Conservation (phyloP, 1,140 invertebrate species). For the Calosoma granatense region DNA sequence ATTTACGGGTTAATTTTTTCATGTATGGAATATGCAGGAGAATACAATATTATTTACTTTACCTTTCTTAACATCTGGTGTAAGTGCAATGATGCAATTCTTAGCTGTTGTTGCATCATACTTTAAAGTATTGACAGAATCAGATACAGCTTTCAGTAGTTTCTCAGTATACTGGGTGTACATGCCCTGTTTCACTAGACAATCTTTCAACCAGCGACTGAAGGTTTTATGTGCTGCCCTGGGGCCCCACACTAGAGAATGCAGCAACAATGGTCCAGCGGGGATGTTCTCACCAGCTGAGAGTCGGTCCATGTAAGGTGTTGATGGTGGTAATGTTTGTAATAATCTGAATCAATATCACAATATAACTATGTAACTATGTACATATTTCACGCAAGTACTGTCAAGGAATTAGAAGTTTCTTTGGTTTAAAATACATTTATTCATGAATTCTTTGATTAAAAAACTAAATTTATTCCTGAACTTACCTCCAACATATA, state of each 20-base stretch:
- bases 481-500: slow-evolving; percentile 67
- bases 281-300: slow-evolving; percentile 48
- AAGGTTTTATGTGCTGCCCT: slow-evolving; percentile 61
- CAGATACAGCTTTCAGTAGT: slow-evolving; percentile 58
- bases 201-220: slow-evolving; percentile 65
- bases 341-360: slow-evolving; percentile 55
- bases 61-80: slow-evolving; percentile 37
- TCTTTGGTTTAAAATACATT: neutral
- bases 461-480: slow-evolving; percentile 4
- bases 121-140: slow-evolving; percentile 50
- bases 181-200: slow-evolving; percentile 81
- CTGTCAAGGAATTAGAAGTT: too few species aligned
- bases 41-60: slow-evolving; percentile 3
- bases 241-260: slow-evolving; percentile 64
- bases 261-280: slow-evolving; percentile 48
- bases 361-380: slow-evolving; percentile 32
- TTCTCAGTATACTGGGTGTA: slow-evolving; percentile 72
- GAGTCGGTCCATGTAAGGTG: slow-evolving; percentile 72
- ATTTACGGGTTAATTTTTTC: too few species aligned
- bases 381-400: too few species aligned
- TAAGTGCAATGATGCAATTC: slow-evolving; percentile 54
- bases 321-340: slow-evolving; percentile 75
- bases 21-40: neutral
- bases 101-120: slow-evolving; percentile 64
- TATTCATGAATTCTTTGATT: too few species aligned